Conservation (phyloP, 2,888 invertebrate genomes). For the Andrena trimmerana region DNA sequence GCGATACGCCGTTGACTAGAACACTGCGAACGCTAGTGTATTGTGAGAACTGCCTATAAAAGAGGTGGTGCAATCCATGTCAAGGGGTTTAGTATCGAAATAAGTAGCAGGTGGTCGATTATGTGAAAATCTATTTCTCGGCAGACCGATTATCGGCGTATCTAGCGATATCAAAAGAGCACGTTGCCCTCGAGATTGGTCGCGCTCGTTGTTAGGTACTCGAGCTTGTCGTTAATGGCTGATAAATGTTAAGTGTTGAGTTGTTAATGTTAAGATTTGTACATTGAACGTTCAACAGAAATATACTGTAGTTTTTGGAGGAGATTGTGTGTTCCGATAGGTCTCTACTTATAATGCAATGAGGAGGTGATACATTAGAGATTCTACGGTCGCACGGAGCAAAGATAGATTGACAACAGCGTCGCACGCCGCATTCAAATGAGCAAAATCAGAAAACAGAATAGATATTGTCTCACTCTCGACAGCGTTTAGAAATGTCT, state of each 20-base stretch:
- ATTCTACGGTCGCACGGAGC: conserved; percentile 8
- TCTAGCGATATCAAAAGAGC: no score
- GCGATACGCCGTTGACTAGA: no score
- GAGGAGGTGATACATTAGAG: not conserved
- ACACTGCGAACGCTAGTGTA: no score
- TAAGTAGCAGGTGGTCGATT: not conserved
- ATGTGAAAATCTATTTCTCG: not conserved
- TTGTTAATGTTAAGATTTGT: no score
- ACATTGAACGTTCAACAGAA: not conserved
- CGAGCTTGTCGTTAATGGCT: no score
- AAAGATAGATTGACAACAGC: not conserved
- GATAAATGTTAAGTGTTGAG: no score
- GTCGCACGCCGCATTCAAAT: not conserved
- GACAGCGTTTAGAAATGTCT: no score
- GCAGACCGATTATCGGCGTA: not conserved
- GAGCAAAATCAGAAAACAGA: not conserved
- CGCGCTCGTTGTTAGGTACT: no score
- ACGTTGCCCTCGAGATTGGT: no score
- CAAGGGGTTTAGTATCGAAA: not conserved
- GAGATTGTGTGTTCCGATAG: no score
- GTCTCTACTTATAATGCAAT: not conserved
- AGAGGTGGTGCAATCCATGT: not conserved
- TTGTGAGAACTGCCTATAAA: no score
- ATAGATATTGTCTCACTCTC: not conserved
- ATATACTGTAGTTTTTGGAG: no score